Evolutionary conservation across 1,140 invertebrate species (phyloP), one percentile per base, ranked within the genome.

Genomic region (Bombus ignitus): DNA sequence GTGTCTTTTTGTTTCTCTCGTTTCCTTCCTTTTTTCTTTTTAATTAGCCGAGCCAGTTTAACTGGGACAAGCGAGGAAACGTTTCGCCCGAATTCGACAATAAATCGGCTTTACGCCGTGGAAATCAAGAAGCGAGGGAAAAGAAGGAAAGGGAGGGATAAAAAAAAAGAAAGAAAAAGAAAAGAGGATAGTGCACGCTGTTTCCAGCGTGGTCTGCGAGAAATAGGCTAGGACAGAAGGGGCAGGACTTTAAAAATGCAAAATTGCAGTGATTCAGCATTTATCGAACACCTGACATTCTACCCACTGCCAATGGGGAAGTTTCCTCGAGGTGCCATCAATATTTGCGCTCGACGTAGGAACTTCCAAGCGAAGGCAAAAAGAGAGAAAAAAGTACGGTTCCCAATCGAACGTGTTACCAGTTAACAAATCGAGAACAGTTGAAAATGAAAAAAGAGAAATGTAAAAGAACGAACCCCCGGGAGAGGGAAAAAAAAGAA

Each of bases 231-330:
- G 62, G 47, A 37, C 82, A 25, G 75, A 5, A 9, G 66, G n/a
- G 28, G 53, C n/a, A 32, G 77, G 68, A 85, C 74, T 72, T 85
- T 85, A 80, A 80, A 85, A 80, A 85, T 85, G 83, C 53, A 85
- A 85, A 85, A 85, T 85, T 72, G 76, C 83, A 53, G 83, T 84
- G 83, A 84, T 84, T 84, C 76, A 84, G 76, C 83, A 47, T 84
- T 84, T 72, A 79, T 84, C 76, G 83, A 84, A 84, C 83, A 79
- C 75, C 76, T 80, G 83, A 85, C 76, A 80, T 73, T 39, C 83
- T 73, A 65, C 37, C 65, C 25, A 44, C 42, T 68, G 82, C 74
- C 74, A 70, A 83, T 32, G 42, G 82, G 73, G 74, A 78, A 70
- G 35, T 70, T 83, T 44, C 70, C 70, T 44, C 47, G 32, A 44